These are phyloP conservation scores for Phalacrocorax pelagicus DNA, from an alignment of 2,113 vertebrate genomes.

Conservation along the genomic window DNA sequence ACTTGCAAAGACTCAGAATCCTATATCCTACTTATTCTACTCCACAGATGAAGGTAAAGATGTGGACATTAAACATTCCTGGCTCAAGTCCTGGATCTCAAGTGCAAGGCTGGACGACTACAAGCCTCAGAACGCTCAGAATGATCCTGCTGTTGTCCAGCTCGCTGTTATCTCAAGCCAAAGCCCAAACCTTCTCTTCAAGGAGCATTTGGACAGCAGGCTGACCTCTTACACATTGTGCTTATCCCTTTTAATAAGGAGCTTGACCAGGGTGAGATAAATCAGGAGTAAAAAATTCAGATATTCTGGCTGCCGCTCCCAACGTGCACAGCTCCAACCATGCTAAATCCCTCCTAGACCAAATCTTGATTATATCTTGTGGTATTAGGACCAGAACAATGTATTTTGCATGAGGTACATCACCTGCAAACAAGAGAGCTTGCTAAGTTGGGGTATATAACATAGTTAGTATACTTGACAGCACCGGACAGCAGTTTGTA, in stretches of 20 bases:
- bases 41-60: background rate
- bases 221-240: background rate
- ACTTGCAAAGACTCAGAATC: background rate
- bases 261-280: background rate
- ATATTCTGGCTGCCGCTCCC: background rate
- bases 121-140: background rate
- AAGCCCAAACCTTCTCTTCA: background rate
- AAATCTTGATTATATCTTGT: background rate
- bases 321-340: fast-evolving
- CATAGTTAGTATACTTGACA: background rate
- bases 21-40: background rate
- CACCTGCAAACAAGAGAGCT: background rate
- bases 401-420: background rate
- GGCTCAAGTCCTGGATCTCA: background rate
- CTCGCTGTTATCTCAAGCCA: background rate
- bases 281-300: background rate
- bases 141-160: background rate
- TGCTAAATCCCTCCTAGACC: background rate
- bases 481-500: background rate
- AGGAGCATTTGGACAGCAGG: background rate
- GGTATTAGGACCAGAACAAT: background rate
- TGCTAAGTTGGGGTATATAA: background rate
- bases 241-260: background rate
- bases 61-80: background rate
- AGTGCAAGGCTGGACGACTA: background rate